These are phyloP conservation scores for Anolis apletophallus DNA, from an alignment of 2,797 vertebrate species.

Conservation along the genomic window DNA sequence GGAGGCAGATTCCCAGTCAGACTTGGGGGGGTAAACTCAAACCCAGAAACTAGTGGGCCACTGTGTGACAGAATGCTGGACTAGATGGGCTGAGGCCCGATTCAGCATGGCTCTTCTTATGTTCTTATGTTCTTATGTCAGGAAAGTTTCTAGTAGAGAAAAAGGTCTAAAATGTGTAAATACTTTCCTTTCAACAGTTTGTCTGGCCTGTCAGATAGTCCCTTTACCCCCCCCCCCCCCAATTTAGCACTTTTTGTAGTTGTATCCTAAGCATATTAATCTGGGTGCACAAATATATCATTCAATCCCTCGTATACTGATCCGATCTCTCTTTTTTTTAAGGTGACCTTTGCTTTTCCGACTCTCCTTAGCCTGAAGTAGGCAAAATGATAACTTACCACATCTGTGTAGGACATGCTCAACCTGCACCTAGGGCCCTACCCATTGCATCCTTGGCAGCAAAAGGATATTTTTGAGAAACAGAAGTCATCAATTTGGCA, in stretches of 20 bases:
- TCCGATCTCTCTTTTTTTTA: neutral
- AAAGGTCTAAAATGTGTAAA: neutral
- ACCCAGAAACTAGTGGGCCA: too few relatives aligned
- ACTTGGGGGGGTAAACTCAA: conserved; percentile 3
- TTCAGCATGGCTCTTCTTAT: too few relatives aligned
- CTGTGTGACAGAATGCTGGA: too few relatives aligned
- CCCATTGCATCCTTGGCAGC: neutral
- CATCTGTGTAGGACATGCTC: neutral
- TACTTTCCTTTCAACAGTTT: neutral
- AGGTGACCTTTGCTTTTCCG: neutral
- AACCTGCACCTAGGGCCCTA: neutral
- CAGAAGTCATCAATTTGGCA: conserved; percentile 13
- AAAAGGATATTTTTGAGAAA: conserved; percentile 5
- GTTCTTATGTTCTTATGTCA: too few relatives aligned
- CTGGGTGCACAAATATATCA: neutral
- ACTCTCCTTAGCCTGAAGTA: neutral
- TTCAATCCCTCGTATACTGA: neutral
- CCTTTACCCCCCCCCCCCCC: neutral
- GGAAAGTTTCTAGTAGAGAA: neutral
- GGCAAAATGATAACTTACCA: neutral
- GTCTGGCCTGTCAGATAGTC: neutral
- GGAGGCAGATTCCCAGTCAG: conserved; percentile 26
- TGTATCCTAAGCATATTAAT: neutral
- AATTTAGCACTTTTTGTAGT: neutral
- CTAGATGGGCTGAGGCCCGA: too few relatives aligned